phyloP scores from a whole-genome alignment of 1,140 invertebrate species.

The Drosophila tsacasi region DNA sequence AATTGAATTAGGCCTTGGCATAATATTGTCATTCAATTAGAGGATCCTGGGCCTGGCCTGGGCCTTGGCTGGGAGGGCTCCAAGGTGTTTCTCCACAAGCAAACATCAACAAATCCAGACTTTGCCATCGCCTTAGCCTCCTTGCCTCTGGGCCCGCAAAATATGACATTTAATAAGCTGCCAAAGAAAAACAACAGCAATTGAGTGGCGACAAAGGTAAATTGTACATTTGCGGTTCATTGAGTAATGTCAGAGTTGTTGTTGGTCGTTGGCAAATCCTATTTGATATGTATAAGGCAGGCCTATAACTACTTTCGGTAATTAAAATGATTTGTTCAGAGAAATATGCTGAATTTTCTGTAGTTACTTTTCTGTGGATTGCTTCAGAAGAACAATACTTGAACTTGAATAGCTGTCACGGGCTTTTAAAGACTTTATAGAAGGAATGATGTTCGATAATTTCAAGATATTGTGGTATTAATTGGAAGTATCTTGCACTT shows the following conservation, averaged over 20 bases:
- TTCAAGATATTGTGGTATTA: neutral
- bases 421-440: too few relatives aligned
- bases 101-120: conserved; percentile 44
- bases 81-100: conserved; percentile 46
- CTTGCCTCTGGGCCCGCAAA: conserved; percentile 14
- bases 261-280: neutral
- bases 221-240: conserved; percentile 24
- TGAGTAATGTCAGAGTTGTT: conserved; percentile 3
- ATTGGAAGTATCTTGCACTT: neutral
- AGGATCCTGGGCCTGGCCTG: conserved; percentile 15
- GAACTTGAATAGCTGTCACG: too few relatives aligned
- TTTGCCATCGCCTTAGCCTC: neutral
- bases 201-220: conserved; percentile 20
- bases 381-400: too few relatives aligned
- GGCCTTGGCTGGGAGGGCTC: neutral
- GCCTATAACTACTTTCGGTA: neutral
- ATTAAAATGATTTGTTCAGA: neutral
- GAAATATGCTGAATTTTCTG: neutral
- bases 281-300: neutral
- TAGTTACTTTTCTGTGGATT: too few relatives aligned
- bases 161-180: conserved; percentile 36
- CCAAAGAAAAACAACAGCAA: conserved; percentile 30
- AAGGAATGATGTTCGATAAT: too few relatives aligned
- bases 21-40: conserved; percentile 79
- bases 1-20: conserved; percentile 69